Percentiles rank a stretch among this genome's conserved stretches.
Conservation (phyloP, 2,797 vertebrate genomes). For the Carapus acus region DNA sequence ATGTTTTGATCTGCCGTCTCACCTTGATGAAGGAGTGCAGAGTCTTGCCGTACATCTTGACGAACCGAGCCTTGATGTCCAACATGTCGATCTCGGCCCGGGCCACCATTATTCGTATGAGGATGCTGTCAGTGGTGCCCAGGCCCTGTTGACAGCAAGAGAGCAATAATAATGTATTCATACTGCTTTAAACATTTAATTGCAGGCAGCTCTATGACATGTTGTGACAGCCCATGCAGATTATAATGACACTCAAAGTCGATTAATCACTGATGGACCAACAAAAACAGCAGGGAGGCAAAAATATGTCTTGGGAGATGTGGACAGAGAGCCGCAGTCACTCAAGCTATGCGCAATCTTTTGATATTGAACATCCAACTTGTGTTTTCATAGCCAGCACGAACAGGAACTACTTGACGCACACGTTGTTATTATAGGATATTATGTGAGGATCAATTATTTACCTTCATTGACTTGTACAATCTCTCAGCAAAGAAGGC, state of each 20-base stretch:
- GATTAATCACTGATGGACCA: too few species aligned
- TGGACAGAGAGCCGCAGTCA: too few species aligned
- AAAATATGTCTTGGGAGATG: too few species aligned
- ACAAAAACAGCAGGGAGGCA: too few species aligned
- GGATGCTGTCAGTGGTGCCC: slow-evolving; percentile 87
- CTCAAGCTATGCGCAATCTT: too few species aligned
- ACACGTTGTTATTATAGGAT: not conserved
- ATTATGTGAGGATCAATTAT: slow-evolving; percentile 20
- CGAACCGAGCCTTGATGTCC: slow-evolving; percentile 86
- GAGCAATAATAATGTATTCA: not conserved
- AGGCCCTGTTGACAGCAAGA: slow-evolving; percentile 73
- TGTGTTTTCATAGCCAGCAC: too few species aligned
- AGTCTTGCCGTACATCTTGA: slow-evolving; percentile 86
- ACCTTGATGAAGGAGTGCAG: slow-evolving; percentile 98
- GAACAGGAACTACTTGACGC: too few species aligned
- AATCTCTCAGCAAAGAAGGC: slow-evolving; percentile 91
- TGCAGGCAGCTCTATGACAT: not conserved
- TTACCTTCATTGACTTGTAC: slow-evolving; percentile 99
- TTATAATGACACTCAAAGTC: too few species aligned
- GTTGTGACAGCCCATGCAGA: too few species aligned
- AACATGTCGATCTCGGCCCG: slow-evolving; percentile 91
- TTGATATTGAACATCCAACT: too few species aligned
- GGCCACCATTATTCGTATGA: slow-evolving; percentile 91
- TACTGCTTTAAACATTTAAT: not conserved
- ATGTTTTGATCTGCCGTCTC: slow-evolving; percentile 23